These are phyloP conservation scores for Chloroclystis v-ata DNA, from an alignment of 2,888 invertebrate genomes.

Conservation along the genomic window DNA sequence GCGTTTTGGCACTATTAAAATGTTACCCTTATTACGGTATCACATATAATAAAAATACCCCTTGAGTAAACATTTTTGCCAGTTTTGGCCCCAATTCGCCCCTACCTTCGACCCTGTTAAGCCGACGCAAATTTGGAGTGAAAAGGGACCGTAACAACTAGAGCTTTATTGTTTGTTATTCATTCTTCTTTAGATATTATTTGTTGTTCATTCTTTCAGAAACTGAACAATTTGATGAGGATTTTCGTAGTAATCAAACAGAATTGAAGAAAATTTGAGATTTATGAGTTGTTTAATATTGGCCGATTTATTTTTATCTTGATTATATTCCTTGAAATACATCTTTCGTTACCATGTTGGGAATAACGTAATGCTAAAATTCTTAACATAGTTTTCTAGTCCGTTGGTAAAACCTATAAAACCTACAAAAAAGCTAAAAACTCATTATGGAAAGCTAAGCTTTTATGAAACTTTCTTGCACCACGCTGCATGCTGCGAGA, in stretches of 20 bases:
- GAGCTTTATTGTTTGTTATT: conserved; percentile 2
- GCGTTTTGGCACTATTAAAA: background rate
- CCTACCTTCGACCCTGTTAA: conserved; percentile 1
- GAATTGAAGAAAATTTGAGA: background rate
- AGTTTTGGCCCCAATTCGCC: background rate
- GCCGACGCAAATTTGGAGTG: conserved; percentile 5
- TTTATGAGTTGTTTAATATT: background rate
- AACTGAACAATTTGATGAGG: conserved; percentile 8
- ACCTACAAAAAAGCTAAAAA: too few relatives aligned
- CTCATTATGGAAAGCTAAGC: too few relatives aligned
- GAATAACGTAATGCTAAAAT: too few relatives aligned
- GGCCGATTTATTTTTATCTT: background rate
- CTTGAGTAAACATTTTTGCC: background rate
- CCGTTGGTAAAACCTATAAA: too few relatives aligned
- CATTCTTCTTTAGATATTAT: background rate
- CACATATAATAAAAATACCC: background rate
- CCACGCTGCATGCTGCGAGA: too few relatives aligned
- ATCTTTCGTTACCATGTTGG: too few relatives aligned
- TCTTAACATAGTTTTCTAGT: too few relatives aligned
- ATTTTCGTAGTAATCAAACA: background rate
- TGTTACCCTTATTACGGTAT: too few relatives aligned
- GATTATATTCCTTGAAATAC: background rate
- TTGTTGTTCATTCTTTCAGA: conserved; percentile 10
- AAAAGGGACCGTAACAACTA: conserved; percentile 11
- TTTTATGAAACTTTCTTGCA: too few relatives aligned